These are phyloP conservation scores for Aleiodes testaceus DNA, from an alignment of 2,888 invertebrate genomes.

Conservation along the genomic window DNA sequence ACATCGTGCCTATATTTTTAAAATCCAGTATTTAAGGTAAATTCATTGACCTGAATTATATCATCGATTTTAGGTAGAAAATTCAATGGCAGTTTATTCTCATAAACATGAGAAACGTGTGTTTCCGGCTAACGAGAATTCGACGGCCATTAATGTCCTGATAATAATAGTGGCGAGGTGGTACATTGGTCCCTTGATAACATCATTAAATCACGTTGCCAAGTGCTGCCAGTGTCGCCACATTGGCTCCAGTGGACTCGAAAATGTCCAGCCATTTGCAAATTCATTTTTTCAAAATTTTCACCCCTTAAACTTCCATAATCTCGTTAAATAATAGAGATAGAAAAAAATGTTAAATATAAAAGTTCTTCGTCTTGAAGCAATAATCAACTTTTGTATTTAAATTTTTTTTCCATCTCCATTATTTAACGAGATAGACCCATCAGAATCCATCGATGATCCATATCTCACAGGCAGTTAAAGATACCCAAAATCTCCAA, in stretches of 20 bases:
- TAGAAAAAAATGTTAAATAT: no score
- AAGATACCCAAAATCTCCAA: no score
- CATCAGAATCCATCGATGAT: no score
- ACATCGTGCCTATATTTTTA: no score
- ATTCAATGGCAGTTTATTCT: conserved; percentile 18
- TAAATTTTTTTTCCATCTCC: no score
- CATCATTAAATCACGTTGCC: conserved; percentile 22
- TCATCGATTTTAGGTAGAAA: conserved; percentile 16
- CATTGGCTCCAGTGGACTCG: conserved; percentile 5
- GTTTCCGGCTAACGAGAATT: conserved; percentile 26
- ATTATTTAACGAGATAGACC: no score
- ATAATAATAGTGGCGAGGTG: conserved; percentile 28
- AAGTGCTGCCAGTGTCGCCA: conserved; percentile 10
- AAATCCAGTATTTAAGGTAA: neutral
- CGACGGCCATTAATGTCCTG: conserved; percentile 25
- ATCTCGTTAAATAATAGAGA: no score
- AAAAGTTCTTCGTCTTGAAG: no score
- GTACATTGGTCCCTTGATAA: conserved; percentile 30
- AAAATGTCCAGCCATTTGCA: neutral
- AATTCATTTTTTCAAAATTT: neutral
- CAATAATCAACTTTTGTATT: no score
- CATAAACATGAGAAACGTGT: conserved; percentile 15
- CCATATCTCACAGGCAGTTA: no score
- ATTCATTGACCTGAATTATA: conserved; percentile 10
- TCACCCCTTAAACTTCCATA: no score